A percentile compares a stretch with the other conserved stretches of the same genome.
These are phyloP conservation scores for Catharus fuscescens DNA, from an alignment of 2,113 vertebrate genomes.

Conservation along the genomic window DNA sequence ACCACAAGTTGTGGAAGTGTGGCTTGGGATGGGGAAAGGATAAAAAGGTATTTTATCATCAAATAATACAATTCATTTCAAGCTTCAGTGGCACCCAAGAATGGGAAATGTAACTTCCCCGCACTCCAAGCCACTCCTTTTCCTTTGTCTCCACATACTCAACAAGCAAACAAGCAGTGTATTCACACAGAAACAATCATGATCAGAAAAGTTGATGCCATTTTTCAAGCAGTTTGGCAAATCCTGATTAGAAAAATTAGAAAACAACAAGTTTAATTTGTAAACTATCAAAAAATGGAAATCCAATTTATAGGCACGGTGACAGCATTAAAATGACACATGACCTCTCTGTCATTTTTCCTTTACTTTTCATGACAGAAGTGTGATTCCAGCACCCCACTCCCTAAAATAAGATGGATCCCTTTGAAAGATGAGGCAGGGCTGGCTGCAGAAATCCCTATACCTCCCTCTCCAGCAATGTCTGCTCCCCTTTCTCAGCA, in stretches of 20 bases:
- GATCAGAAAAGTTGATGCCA: neutral
- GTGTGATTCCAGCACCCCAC: neutral
- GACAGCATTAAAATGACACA: accelerated
- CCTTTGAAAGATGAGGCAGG: neutral
- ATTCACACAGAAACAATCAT: neutral
- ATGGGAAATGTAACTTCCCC: slow-evolving; percentile 3
- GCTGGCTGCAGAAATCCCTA: neutral
- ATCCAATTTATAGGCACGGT: neutral
- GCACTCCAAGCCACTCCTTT: neutral
- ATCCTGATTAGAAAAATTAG: neutral
- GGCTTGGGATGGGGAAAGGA: slow-evolving; percentile 21
- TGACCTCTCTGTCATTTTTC: neutral
- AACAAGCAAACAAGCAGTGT: neutral
- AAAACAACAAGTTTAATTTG: neutral
- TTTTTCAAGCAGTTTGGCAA: neutral
- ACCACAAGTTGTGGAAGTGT: slow-evolving; percentile 6
- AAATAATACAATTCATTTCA: neutral
- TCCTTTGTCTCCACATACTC: neutral
- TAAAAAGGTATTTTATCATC: neutral
- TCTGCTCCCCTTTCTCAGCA: neutral
- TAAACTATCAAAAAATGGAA: neutral
- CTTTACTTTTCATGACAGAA: neutral
- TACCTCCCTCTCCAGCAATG: neutral
- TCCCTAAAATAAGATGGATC: neutral
- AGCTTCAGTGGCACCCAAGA: neutral